These are phyloP conservation scores for Drosophila sturtevanti DNA, from an alignment of 1,140 invertebrate genomes.

Conservation along the genomic window DNA sequence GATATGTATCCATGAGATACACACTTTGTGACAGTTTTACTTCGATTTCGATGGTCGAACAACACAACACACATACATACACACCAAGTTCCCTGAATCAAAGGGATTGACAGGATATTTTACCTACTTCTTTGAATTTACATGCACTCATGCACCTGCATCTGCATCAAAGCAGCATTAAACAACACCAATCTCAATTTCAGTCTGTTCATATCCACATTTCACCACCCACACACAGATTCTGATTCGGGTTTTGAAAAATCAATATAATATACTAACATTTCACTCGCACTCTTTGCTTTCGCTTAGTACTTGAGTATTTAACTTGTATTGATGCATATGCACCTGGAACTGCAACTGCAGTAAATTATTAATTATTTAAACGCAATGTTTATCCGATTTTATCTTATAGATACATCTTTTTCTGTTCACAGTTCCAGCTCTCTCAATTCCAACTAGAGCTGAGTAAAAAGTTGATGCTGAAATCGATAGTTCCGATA, in stretches of 20 bases:
- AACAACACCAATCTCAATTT: not conserved
- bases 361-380: conserved; percentile 1
- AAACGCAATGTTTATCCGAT: conserved; percentile 8
- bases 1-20: conserved; percentile 50
- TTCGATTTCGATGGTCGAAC: conserved; percentile 6
- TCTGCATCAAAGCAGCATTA: not conserved
- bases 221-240: conserved; percentile 5
- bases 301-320: not conserved
- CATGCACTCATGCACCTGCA: not conserved
- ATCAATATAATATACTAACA: conserved; percentile 8
- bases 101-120: conserved; percentile 6
- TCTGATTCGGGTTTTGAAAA: conserved; percentile 2
- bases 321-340: conserved; percentile 2
- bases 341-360: not conserved
- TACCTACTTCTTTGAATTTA: conserved; percentile 3
- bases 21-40: conserved; percentile 48
- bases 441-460: not conserved
- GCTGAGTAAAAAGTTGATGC: not conserved
- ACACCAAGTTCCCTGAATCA: not conserved
- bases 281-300: conserved; percentile 1
- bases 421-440: conserved; percentile 5
- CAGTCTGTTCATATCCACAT: conserved; percentile 1
- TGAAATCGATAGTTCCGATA: not conserved
- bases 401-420: conserved; percentile 9
- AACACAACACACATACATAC: conserved; percentile 10